Percentiles rank a stretch among this genome's conserved stretches.
These are phyloP conservation scores for Lineus longissimus DNA, from an alignment of 1,140 invertebrate species.

Conservation along the genomic window DNA sequence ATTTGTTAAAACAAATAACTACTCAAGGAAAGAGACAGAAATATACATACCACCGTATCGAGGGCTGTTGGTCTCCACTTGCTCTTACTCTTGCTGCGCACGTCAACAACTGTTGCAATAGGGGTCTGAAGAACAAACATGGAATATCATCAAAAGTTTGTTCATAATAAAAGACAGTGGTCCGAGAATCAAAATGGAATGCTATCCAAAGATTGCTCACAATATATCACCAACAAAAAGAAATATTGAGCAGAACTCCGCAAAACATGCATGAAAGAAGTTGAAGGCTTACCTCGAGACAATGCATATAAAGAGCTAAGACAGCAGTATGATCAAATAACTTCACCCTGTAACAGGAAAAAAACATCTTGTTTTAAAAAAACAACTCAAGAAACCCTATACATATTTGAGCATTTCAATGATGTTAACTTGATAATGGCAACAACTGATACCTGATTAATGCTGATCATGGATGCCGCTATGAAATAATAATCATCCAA, in stretches of 20 bases:
- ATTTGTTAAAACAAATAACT: background rate
- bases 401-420: too few species aligned
- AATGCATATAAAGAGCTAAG: conserved; percentile 73
- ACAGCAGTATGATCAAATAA: conserved; percentile 85
- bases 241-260: too few species aligned
- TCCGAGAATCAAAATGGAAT: too few species aligned
- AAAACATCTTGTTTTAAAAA: background rate
- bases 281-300: conserved; percentile 52
- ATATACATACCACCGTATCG: conserved; percentile 81
- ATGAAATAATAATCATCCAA: too few species aligned
- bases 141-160: conserved; percentile 48
- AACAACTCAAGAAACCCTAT: too few species aligned
- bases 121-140: conserved; percentile 61
- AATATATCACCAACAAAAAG: too few species aligned
- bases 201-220: too few species aligned
- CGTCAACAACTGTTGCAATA: conserved; percentile 73
- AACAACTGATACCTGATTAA: too few species aligned
- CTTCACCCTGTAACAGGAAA: conserved; percentile 60
- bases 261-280: too few species aligned
- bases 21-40: background rate
- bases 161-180: too few species aligned
- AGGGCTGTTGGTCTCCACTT: conserved; percentile 95
- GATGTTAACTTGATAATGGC: too few species aligned
- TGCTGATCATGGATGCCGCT: too few species aligned
- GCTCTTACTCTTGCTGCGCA: conserved; percentile 83